Percentiles rank a stretch among this genome's conserved stretches.
phyloP scores from a whole-genome alignment of 2,113 vertebrate genomes.

The Bubo blakistoni region DNA sequence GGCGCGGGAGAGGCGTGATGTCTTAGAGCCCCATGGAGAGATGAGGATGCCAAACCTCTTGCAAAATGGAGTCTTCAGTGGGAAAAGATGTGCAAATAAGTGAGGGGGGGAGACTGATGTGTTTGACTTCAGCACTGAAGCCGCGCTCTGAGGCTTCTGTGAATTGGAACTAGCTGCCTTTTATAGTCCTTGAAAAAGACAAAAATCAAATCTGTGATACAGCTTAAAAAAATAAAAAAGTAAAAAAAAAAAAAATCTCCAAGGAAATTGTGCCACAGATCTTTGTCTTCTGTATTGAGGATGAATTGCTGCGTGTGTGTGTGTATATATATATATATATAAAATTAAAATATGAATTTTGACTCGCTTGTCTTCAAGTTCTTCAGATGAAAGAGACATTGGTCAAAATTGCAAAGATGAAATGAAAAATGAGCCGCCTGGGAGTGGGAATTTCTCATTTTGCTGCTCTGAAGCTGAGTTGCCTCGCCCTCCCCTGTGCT shows the following conservation, averaged over 20 bases:
- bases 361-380: constrained; percentile 49
- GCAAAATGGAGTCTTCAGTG: background rate
- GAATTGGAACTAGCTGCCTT: constrained; percentile 73
- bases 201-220: constrained; percentile 47
- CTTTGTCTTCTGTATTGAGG: constrained; percentile 51
- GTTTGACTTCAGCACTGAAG: constrained; percentile 44
- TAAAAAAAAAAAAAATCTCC: constrained; percentile 22
- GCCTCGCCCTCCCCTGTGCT: background rate
- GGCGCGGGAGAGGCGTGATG: fast-evolving
- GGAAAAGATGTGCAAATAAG: constrained; percentile 29
- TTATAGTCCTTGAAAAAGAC: constrained; percentile 76
- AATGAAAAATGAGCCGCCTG: background rate
- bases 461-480: background rate
- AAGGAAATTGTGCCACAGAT: constrained; percentile 69
- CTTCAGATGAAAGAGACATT: constrained; percentile 22
- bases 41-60: background rate
- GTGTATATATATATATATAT: background rate
- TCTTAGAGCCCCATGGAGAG: background rate
- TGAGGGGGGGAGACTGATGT: background rate
- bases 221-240: constrained; percentile 2
- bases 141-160: constrained; percentile 67
- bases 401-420: background rate
- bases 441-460: background rate
- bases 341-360: constrained; percentile 21
- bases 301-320: constrained; percentile 40